A percentile compares a stretch with the other conserved stretches of the same genome.
These are phyloP conservation scores for Pandemis cinnamomeana DNA, from an alignment of 2,888 invertebrate species.

Conservation along the genomic window DNA sequence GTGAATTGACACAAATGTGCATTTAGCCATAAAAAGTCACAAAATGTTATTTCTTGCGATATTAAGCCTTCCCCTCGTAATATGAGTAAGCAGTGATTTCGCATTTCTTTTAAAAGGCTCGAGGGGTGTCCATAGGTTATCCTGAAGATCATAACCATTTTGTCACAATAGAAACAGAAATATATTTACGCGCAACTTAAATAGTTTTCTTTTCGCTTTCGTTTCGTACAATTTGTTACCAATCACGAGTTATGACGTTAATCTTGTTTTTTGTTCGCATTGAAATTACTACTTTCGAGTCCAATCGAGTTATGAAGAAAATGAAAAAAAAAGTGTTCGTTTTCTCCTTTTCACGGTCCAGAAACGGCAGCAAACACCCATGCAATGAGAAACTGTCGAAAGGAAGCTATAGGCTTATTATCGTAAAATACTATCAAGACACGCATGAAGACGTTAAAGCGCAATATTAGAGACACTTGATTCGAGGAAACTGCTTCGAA, in stretches of 20 bases:
- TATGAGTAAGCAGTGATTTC: slow-evolving; percentile 30
- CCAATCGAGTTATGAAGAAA: slow-evolving; percentile 34
- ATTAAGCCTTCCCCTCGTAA: slow-evolving; percentile 37
- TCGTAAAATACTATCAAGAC: slow-evolving; percentile 23
- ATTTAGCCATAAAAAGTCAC: slow-evolving; percentile 58
- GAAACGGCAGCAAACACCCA: slow-evolving; percentile 27
- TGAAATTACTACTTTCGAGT: slow-evolving; percentile 36
- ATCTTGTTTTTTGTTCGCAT: slow-evolving; percentile 28
- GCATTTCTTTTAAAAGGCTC: slow-evolving; percentile 31
- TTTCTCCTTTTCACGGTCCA: slow-evolving; percentile 36
- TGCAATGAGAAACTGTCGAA: slow-evolving; percentile 17
- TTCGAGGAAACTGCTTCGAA: slow-evolving; percentile 24
- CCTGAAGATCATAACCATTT: slow-evolving; percentile 17
- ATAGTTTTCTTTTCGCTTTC: slow-evolving; percentile 28
- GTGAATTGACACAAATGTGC: slow-evolving; percentile 57
- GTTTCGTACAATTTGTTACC: slow-evolving; percentile 27
- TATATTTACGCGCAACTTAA: not conserved
- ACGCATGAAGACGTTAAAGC: slow-evolving; percentile 26
- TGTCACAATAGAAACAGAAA: slow-evolving; percentile 5
- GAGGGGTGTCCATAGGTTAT: slow-evolving; percentile 17
- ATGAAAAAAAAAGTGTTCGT: slow-evolving; percentile 15
- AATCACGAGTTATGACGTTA: slow-evolving; percentile 33
- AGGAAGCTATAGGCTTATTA: slow-evolving; percentile 32
- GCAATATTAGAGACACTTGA: slow-evolving; percentile 28
- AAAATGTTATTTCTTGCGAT: slow-evolving; percentile 33